phyloP scores from a whole-genome alignment of 2,797 vertebrate genomes.

The Pyrocephalus nanus region DNA sequence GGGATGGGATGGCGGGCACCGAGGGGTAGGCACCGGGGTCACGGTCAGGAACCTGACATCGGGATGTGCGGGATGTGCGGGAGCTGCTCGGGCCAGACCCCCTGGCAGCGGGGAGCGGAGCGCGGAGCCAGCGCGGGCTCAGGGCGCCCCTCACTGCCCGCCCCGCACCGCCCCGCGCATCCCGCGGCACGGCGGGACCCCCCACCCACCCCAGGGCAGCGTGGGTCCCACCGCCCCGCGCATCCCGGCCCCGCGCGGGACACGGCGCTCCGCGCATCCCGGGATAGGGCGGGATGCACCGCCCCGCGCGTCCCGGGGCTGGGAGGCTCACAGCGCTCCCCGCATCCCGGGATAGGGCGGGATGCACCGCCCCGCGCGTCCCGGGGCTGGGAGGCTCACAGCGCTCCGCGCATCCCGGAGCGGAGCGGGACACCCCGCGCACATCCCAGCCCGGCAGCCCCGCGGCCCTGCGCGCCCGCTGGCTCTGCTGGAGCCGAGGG shows the following conservation, averaged over 20 bases:
- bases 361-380: not conserved
- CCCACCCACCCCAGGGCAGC: too few relatives aligned
- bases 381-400: too few relatives aligned
- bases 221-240: not conserved
- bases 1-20: accelerated
- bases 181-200: not conserved
- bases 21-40: too few relatives aligned
- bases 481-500: not conserved
- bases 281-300: too few relatives aligned
- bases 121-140: not conserved
- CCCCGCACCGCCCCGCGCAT: not conserved
- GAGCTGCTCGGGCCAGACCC: not conserved
- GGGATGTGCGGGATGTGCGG: too few relatives aligned
- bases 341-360: too few relatives aligned
- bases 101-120: not conserved
- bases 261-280: not conserved
- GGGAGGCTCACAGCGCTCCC: too few relatives aligned
- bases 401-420: not conserved
- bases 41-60: too few relatives aligned
- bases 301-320: not conserved
- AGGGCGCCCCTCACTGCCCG: slow-evolving; percentile 15
- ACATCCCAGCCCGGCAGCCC: not conserved
- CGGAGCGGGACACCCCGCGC: not conserved
- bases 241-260: not conserved
- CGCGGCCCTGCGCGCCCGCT: not conserved